A percentile compares a stretch with the other conserved stretches of the same genome.
Evolutionary conservation across 2,888 invertebrate species (phyloP).

Genomic region (Cerastis rubricosa): DNA sequence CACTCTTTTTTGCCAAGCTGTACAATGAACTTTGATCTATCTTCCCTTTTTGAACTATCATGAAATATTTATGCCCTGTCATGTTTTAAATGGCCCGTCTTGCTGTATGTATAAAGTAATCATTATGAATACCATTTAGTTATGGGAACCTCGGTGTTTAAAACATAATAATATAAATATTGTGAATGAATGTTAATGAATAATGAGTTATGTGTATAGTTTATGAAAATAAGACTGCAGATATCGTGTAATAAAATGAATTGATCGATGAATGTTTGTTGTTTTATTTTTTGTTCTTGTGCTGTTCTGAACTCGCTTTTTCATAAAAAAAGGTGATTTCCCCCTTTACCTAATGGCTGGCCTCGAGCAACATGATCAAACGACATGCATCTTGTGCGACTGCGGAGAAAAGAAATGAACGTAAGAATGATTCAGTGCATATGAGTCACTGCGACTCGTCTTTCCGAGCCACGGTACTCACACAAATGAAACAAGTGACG

Average conservation of each 20-base stretch:
- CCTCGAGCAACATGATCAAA: background rate
- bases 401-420: background rate
- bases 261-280: constrained; percentile 31
- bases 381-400: background rate
- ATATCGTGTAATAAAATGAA: constrained; percentile 58
- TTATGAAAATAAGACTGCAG: constrained; percentile 64
- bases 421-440: background rate
- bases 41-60: background rate
- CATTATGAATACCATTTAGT: constrained; percentile 47
- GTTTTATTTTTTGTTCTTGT: constrained; percentile 14
- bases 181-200: constrained; percentile 56
- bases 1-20: too few species aligned
- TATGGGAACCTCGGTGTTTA: constrained; percentile 59
- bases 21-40: background rate
- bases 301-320: background rate
- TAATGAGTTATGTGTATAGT: constrained; percentile 56
- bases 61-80: background rate
- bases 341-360: background rate
- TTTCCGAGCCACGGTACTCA: background rate
- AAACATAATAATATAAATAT: constrained; percentile 53
- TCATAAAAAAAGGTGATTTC: background rate
- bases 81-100: constrained; percentile 39
- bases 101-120: constrained; percentile 36
- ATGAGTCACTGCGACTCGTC: background rate
- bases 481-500: too few species aligned